phyloP scores from a whole-genome alignment of 1,140 invertebrate genomes.

The Pseudomyrmex cubaensis region DNA sequence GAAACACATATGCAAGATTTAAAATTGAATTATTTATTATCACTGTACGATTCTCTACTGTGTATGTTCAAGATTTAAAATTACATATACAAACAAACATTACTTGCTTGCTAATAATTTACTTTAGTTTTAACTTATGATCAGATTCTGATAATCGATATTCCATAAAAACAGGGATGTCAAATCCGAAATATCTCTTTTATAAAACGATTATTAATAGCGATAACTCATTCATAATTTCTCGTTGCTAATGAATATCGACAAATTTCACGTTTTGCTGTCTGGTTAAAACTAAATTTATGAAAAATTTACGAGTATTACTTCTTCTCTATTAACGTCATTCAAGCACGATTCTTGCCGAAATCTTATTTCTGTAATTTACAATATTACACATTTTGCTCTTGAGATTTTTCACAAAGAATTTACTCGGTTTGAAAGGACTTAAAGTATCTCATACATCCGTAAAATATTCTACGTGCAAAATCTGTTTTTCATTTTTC shows the following conservation, averaged over 20 bases:
- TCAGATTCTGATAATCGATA: too few species aligned
- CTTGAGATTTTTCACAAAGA: neutral
- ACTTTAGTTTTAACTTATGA: too few species aligned
- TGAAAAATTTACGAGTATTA: neutral
- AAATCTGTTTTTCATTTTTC: slow-evolving; percentile 29
- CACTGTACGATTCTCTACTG: too few species aligned
- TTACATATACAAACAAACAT: too few species aligned
- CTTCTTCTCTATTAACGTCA: neutral
- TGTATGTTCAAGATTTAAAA: too few species aligned
- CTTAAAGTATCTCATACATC: slow-evolving; percentile 13
- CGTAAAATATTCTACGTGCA: neutral
- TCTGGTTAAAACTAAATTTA: neutral
- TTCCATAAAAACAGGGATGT: too few species aligned
- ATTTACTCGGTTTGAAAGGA: slow-evolving; percentile 8
- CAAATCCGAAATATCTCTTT: too few species aligned
- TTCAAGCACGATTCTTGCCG: neutral
- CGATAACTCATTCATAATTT: too few species aligned
- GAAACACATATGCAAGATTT: too few species aligned
- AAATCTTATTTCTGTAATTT: slow-evolving; percentile 13
- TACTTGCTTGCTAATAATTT: too few species aligned
- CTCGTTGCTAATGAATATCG: neutral
- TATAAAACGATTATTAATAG: too few species aligned
- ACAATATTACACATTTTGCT: neutral
- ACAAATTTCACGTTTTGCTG: neutral
- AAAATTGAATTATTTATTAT: too few species aligned